These are phyloP conservation scores for Campoplex nolae DNA, from an alignment of 2,888 invertebrate genomes.

Conservation along the genomic window DNA sequence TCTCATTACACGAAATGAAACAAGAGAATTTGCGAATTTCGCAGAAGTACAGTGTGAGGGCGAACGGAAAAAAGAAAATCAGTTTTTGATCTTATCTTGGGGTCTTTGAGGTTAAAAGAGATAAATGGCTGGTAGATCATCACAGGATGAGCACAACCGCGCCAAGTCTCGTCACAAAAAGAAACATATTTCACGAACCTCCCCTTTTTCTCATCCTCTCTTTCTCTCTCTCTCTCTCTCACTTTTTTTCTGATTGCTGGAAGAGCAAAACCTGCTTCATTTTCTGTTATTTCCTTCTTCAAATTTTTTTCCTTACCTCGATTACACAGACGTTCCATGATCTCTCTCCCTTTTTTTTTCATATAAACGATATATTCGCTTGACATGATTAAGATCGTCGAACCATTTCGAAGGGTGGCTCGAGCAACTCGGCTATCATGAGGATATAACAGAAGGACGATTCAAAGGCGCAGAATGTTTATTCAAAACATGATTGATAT, in stretches of 20 bases:
- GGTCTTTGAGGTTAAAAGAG: background rate
- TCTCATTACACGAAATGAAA: background rate
- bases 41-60: no score
- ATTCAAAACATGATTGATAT: background rate
- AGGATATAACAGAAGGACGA: background rate
- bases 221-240: background rate
- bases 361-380: background rate
- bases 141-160: background rate
- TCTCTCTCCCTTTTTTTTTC: background rate
- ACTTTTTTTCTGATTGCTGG: background rate
- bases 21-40: background rate
- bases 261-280: slow-evolving; percentile 13
- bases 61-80: background rate
- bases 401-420: background rate
- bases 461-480: background rate
- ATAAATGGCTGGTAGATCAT: slow-evolving; percentile 5
- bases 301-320: background rate
- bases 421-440: background rate
- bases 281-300: slow-evolving; percentile 20
- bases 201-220: background rate
- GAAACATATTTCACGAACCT: background rate
- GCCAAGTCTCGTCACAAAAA: background rate
- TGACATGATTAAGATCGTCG: slow-evolving; percentile 16
- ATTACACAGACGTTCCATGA: background rate
- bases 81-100: background rate